These are phyloP conservation scores for Aporophyla nigra DNA, from an alignment of 2,888 invertebrate species.

Conservation along the genomic window DNA sequence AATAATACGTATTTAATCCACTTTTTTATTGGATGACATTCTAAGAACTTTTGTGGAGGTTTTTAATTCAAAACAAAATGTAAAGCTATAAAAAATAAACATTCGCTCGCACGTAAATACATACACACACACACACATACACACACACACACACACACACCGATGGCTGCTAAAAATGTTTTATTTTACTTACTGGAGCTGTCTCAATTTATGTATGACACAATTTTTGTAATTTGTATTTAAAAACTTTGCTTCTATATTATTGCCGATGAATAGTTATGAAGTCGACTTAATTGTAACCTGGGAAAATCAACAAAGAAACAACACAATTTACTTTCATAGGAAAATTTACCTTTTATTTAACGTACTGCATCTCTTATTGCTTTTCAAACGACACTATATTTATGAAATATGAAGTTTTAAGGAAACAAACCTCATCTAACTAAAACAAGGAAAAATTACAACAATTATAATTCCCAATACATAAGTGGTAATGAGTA, in stretches of 20 bases:
- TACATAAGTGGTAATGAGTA: conserved; percentile 32
- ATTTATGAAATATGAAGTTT: background rate
- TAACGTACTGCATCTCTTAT: background rate
- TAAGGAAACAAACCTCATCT: conserved; percentile 24
- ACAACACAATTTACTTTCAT: background rate
- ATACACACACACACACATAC: too few relatives aligned
- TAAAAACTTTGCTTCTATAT: too few relatives aligned
- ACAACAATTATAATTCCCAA: conserved; percentile 41
- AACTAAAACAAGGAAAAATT: conserved; percentile 54
- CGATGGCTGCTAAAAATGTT: too few relatives aligned
- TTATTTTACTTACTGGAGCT: too few relatives aligned
- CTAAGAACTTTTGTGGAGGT: background rate
- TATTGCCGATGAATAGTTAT: too few relatives aligned
- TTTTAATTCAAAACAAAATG: background rate
- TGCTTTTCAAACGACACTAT: background rate
- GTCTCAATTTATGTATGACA: too few relatives aligned
- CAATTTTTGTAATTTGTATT: too few relatives aligned
- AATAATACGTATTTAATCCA: too few relatives aligned
- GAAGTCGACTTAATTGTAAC: too few relatives aligned
- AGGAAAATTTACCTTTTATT: background rate
- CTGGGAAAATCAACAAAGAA: background rate
- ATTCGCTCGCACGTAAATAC: too few relatives aligned
- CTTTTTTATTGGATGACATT: too few relatives aligned
- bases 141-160: too few relatives aligned
- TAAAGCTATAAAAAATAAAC: background rate